Conservation (phyloP, 2,888 invertebrate species). For the Apamea monoglypha region DNA sequence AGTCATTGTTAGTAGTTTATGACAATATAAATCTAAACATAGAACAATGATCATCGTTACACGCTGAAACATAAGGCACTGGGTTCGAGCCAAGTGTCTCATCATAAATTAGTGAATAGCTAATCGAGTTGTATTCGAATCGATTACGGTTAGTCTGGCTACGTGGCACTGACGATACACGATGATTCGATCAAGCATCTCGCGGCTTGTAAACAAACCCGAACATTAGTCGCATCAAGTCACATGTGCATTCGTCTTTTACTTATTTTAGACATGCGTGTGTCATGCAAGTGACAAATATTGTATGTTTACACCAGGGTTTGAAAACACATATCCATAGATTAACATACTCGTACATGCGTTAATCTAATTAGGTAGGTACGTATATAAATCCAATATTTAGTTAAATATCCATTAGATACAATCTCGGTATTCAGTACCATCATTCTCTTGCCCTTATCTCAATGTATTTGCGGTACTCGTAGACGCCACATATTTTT, state of each 20-base stretch:
- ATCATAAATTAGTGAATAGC: constrained; percentile 65
- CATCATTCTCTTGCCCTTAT: background rate
- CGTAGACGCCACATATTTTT: background rate
- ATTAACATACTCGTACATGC: no score
- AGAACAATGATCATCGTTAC: constrained; percentile 68
- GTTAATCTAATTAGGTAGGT: background rate
- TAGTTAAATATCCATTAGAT: background rate
- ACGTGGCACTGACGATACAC: constrained; percentile 52
- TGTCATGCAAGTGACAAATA: constrained; percentile 21
- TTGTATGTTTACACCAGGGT: background rate
- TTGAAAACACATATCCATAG: background rate
- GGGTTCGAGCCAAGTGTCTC: constrained; percentile 74
- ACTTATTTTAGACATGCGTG: constrained; percentile 40
- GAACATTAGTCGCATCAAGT: constrained; percentile 32
- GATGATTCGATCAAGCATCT: constrained; percentile 39
- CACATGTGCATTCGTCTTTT: constrained; percentile 28
- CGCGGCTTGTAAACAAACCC: constrained; percentile 59
- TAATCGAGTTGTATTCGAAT: constrained; percentile 65
- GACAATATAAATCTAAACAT: constrained; percentile 79
- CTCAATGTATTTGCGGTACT: background rate
- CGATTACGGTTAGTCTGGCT: constrained; percentile 55
- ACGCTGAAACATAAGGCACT: constrained; percentile 65
- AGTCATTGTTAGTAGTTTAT: constrained; percentile 71
- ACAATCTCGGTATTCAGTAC: no score
- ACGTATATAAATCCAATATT: background rate